A percentile compares a stretch with the other conserved stretches of the same genome.
phyloP scores from a whole-genome alignment of 2,888 invertebrate genomes.

The Acrobasis repandana region DNA sequence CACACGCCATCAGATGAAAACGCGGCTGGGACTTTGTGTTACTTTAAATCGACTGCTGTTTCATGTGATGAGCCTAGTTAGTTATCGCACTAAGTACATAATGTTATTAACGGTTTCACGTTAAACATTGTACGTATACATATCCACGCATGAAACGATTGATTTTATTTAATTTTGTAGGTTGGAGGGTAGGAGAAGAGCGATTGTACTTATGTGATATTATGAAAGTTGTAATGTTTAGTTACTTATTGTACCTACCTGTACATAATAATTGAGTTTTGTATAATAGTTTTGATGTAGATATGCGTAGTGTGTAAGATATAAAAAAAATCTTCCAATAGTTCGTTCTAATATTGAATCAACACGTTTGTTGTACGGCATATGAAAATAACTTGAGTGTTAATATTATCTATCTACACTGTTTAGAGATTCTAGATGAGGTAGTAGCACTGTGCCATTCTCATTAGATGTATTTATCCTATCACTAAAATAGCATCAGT shows the following conservation, averaged over 20 bases:
- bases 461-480: conserved; percentile 34
- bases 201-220: conserved; percentile 81
- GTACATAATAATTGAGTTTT: conserved; percentile 66
- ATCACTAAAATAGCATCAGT: conserved; percentile 27
- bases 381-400: conserved; percentile 34
- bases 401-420: conserved; percentile 21
- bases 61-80: conserved; percentile 73
- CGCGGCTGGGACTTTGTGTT: conserved; percentile 48
- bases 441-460: conserved; percentile 47
- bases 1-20: conserved; percentile 79
- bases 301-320: conserved; percentile 46
- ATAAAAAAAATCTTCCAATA: conserved; percentile 57
- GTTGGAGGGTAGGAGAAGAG: conserved; percentile 57
- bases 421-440: conserved; percentile 32
- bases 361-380: conserved; percentile 47
- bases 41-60: conserved; percentile 79
- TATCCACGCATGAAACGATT: conserved; percentile 69
- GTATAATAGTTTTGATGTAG: conserved; percentile 52
- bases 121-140: conserved; percentile 59
- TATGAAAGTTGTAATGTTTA: conserved; percentile 64
- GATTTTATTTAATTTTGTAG: conserved; percentile 53
- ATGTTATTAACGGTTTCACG: conserved; percentile 44
- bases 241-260: conserved; percentile 65
- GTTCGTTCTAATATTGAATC: conserved; percentile 43
- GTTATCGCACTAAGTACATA: conserved; percentile 41